Base-by-base conservation (phyloP, 2,888 invertebrate genomes). In the Thyatira batis region DNA sequence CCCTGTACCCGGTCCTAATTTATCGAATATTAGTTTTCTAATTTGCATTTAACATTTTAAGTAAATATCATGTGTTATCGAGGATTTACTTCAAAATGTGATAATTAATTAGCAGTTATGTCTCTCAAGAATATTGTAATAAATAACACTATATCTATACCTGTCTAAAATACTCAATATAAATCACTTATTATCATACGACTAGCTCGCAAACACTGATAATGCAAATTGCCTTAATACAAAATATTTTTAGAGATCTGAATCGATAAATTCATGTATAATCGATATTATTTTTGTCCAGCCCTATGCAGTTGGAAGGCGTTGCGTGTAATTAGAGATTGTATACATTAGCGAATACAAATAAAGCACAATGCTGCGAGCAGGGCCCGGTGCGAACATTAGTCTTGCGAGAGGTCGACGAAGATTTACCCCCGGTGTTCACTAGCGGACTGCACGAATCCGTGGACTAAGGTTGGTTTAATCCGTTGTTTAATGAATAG, bases 261-360 rank as follows among this genome's bases (percentile, higher is more conserved):
- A 8, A 49, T 17, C 8, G 11, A 27, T 49, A 10, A 39, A 39
- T 11, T n/a, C 10, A 44, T 27, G 54, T 57, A 33, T 51, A 48
- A 50, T 55, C 45, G 52, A 54, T 51, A 52, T 23, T 25, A 20
- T 10, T 27, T 25, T 20, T 8, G 49, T 75, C 13, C 86, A 89
- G 50, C 90, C 91, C 89, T 91, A 78, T 46, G 58, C 65, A 69
- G 63, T 63, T 66, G 63, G 74, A 78, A 87, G 84, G 87, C 87
- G 86, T 89, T 89, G 88, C 90, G 85, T 92, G 91, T 92, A 92
- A 91, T 92, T 91, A 92, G 88, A 89, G 89, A 89, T 87, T 89
- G 91, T 90, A 89, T 90, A 91, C 90, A 91, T 91, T 91, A 89
- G 84, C 84, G 62, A 90, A 83, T 86, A 89, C 90, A 92, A 92